A percentile compares a stretch with the other conserved stretches of the same genome.
phyloP scores from a whole-genome alignment of 2,113 vertebrate genomes.

The Phycodurus eques region DNA sequence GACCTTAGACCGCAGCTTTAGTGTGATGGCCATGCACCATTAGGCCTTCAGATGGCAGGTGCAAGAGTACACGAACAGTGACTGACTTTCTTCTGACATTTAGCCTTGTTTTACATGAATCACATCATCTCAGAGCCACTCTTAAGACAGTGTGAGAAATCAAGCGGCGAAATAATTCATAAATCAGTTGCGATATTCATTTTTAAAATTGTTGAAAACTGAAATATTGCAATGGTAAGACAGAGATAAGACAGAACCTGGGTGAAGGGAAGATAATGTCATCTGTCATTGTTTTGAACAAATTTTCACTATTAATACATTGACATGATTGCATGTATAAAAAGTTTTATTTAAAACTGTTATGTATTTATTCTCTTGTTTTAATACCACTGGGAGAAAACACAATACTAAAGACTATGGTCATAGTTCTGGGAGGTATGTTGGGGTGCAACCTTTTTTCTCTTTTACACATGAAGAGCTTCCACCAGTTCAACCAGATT shows the following conservation, averaged over 20 bases:
- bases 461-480: not conserved
- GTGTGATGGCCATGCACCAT: conserved; percentile 79
- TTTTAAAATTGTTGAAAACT: not conserved
- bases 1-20: conserved; percentile 68
- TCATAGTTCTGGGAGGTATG: not conserved
- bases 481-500: not conserved
- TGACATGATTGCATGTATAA: not conserved
- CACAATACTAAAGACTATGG: not conserved
- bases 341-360: not conserved
- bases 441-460: not conserved
- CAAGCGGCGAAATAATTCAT: conserved; percentile 67
- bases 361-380: not conserved
- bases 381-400: not conserved
- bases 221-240: not conserved
- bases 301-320: not conserved
- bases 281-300: not conserved
- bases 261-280: not conserved
- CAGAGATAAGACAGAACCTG: not conserved
- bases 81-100: conserved; percentile 73
- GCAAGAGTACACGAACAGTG: conserved; percentile 69
- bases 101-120: conserved; percentile 79
- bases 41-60: conserved; percentile 75
- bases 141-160: conserved; percentile 62
- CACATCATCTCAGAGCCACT: conserved; percentile 73
- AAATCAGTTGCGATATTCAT: conserved; percentile 20